These are phyloP conservation scores for Philotrypesis tridentata DNA, from an alignment of 1,140 invertebrate genomes.

Conservation along the genomic window DNA sequence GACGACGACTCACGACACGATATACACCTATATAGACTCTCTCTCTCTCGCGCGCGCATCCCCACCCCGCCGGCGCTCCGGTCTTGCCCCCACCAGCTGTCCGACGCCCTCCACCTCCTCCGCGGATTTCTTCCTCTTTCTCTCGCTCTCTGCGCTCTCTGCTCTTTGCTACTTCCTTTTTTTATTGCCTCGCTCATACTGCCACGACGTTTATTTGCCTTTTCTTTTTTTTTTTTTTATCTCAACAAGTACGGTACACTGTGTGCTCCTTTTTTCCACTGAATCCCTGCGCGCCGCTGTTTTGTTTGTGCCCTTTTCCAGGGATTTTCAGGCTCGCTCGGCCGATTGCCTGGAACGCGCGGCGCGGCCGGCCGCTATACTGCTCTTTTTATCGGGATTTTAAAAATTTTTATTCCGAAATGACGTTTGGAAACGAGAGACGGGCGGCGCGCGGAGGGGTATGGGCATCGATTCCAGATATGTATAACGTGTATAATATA, in stretches of 20 bases:
- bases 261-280: not conserved
- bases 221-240: constrained; percentile 31
- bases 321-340: not conserved
- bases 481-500: no score
- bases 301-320: not conserved
- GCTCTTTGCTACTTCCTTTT: not conserved
- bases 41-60: not conserved
- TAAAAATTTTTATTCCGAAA: not conserved
- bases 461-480: no score
- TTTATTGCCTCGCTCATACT: constrained; percentile 2
- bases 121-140: constrained; percentile 29
- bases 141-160: constrained; percentile 3
- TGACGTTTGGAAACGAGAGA: not conserved
- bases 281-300: not conserved
- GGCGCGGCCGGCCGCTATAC: no score
- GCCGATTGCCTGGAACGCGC: not conserved
- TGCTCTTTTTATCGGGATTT: no score
- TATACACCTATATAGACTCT: not conserved
- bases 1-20: constrained; percentile 6
- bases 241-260: not conserved
- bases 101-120: constrained; percentile 28
- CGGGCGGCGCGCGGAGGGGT: no score
- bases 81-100: not conserved
- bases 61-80: not conserved
- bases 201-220: constrained; percentile 29